Evolutionary conservation across 2,888 invertebrate genomes (phyloP).

Genomic region (Agonopterix alstromeriana): DNA sequence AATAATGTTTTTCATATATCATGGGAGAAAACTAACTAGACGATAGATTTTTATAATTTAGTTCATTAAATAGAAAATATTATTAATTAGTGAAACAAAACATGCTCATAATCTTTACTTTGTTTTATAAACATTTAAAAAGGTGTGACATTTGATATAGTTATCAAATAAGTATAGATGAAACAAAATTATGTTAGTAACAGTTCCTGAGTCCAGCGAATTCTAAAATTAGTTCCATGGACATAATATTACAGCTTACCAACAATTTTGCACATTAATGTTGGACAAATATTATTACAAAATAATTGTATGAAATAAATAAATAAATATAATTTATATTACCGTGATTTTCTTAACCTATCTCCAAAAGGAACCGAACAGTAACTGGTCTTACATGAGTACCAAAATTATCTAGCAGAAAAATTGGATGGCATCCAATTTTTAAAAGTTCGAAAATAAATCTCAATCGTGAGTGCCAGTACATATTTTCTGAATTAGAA

Average conservation of each 20-base stretch:
- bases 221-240: conserved; percentile 9
- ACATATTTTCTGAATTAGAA: conserved; percentile 19
- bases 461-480: conserved; percentile 53
- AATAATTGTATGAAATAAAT: not conserved
- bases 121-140: too few species aligned
- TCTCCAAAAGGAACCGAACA: conserved; percentile 9
- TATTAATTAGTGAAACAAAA: too few species aligned
- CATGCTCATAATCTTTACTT: too few species aligned
- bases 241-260: conserved; percentile 4
- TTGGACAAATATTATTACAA: not conserved
- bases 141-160: too few species aligned
- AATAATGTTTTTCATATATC: too few species aligned
- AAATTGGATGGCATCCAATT: conserved; percentile 66
- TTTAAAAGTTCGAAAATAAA: conserved; percentile 68
- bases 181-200: too few species aligned
- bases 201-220: too few species aligned
- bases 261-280: not conserved
- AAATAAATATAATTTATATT: not conserved
- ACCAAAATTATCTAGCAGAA: conserved; percentile 40
- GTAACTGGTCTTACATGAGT: conserved; percentile 21
- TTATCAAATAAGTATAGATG: too few species aligned
- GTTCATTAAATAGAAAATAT: too few species aligned
- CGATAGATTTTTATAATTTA: too few species aligned
- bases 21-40: too few species aligned
- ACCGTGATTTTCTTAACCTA: not conserved